These are phyloP conservation scores for Orchesella cincta DNA, from an alignment of 1,140 invertebrate genomes.

Conservation along the genomic window DNA sequence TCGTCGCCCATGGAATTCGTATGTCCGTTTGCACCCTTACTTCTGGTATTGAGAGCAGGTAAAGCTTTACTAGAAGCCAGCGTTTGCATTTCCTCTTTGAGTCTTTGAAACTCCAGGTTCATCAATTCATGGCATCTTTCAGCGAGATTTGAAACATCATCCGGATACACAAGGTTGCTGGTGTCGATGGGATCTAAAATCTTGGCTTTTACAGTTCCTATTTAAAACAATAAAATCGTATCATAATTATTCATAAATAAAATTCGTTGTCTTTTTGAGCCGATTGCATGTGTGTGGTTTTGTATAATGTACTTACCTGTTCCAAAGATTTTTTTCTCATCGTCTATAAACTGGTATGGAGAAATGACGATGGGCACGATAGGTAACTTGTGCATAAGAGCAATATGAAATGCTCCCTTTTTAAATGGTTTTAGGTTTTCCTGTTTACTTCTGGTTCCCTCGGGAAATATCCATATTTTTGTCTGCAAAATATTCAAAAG, in stretches of 20 bases:
- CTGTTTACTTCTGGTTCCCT: slow-evolving; percentile 73
- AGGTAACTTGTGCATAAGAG: slow-evolving; percentile 81
- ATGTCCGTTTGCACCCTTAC: too few relatives aligned
- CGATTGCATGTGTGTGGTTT: too few relatives aligned
- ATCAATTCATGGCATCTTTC: slow-evolving; percentile 56
- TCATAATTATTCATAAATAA: neutral
- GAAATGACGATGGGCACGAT: slow-evolving; percentile 90
- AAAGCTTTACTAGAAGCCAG: too few relatives aligned
- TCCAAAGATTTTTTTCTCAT: slow-evolving; percentile 74
- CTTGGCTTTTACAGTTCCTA: slow-evolving; percentile 60
- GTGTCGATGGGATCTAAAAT: slow-evolving; percentile 57
- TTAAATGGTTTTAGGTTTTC: slow-evolving; percentile 79
- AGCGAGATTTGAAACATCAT: slow-evolving; percentile 57
- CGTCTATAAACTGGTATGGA: slow-evolving; percentile 82
- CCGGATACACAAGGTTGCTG: slow-evolving; percentile 33
- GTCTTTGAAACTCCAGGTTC: slow-evolving; percentile 51
- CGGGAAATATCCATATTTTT: slow-evolving; percentile 74
- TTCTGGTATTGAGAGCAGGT: too few relatives aligned
- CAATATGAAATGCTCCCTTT: slow-evolving; percentile 92
- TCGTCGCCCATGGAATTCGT: too few relatives aligned
- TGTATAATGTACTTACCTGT: slow-evolving; percentile 64
- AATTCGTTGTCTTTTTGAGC: too few relatives aligned
- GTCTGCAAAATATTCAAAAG: slow-evolving; percentile 56
- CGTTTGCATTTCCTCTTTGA: neutral
- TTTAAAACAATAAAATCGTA: slow-evolving; percentile 5